These are phyloP conservation scores for Liopterus haemorrhoidalis DNA, from an alignment of 2,888 invertebrate species.

Conservation along the genomic window DNA sequence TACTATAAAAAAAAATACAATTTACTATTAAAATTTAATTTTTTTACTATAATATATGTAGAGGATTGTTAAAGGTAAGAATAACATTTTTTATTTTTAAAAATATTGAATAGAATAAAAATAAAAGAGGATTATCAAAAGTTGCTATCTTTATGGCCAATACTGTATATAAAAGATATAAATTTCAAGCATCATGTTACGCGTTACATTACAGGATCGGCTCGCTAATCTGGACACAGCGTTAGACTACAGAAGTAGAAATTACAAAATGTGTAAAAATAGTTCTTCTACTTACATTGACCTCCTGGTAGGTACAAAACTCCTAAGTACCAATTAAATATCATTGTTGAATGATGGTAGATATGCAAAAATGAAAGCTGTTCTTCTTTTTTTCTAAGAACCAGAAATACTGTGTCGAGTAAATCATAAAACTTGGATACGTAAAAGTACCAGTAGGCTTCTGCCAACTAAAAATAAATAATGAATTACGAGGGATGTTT, in stretches of 20 bases:
- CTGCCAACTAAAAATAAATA: conserved; percentile 64
- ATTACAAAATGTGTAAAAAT: neutral
- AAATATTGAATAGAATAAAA: no score
- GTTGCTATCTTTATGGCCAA: no score
- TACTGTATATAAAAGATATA: no score
- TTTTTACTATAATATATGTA: no score
- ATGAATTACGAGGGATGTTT: conserved; percentile 19
- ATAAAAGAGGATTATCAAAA: no score
- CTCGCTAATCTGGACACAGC: no score
- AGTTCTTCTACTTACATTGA: conserved; percentile 45
- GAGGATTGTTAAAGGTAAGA: no score
- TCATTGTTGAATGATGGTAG: conserved; percentile 90
- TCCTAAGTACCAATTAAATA: conserved; percentile 72
- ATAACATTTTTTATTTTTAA: no score
- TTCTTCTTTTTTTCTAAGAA: conserved; percentile 4
- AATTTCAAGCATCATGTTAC: neutral
- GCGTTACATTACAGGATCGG: neutral
- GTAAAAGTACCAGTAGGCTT: conserved; percentile 89
- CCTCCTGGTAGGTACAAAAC: conserved; percentile 59
- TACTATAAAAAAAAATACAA: no score
- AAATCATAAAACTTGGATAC: conserved; percentile 91
- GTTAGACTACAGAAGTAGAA: neutral
- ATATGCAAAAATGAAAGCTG: conserved; percentile 70
- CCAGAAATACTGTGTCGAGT: conserved; percentile 70
- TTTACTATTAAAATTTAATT: no score